These are phyloP conservation scores for Caenorhabditis sp. DNA, from an alignment of 2,888 invertebrate species.

Conservation along the genomic window DNA sequence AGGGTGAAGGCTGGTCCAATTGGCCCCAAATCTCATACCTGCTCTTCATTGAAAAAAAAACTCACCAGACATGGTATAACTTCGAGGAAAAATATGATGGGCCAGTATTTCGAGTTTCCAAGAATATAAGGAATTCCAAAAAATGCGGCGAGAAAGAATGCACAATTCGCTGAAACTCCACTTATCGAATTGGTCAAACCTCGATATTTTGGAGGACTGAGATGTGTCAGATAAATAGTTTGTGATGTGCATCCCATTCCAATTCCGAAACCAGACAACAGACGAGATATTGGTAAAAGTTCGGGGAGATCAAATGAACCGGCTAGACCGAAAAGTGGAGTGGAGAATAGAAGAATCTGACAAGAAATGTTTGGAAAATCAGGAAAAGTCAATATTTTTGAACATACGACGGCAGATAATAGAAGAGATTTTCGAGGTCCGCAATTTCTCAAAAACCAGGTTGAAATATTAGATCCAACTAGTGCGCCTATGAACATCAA, in stretches of 20 bases:
- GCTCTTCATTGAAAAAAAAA: neutral
- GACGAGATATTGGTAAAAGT: conserved; percentile 51
- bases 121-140: conserved; percentile 56
- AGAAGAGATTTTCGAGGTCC: conserved; percentile 42
- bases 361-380: neutral
- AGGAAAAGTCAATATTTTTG: neutral
- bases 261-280: conserved; percentile 59
- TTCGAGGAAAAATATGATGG: conserved; percentile 51
- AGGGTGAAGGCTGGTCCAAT: neutral
- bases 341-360: conserved; percentile 24
- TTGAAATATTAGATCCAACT: conserved; percentile 34
- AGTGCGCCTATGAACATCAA: conserved; percentile 61
- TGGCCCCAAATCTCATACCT: too few species aligned
- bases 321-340: conserved; percentile 36
- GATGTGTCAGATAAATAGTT: conserved; percentile 60
- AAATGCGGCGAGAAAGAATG: conserved; percentile 55
- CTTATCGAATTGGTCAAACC: conserved; percentile 60
- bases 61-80: conserved; percentile 37
- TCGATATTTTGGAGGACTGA: conserved; percentile 56
- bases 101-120: conserved; percentile 54
- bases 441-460: conserved; percentile 11
- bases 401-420: conserved; percentile 42
- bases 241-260: conserved; percentile 60
- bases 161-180: conserved; percentile 58
- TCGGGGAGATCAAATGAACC: conserved; percentile 34